Evolutionary conservation across 2,113 vertebrate species (phyloP).

Genomic region (Xenopus laevis): DNA sequence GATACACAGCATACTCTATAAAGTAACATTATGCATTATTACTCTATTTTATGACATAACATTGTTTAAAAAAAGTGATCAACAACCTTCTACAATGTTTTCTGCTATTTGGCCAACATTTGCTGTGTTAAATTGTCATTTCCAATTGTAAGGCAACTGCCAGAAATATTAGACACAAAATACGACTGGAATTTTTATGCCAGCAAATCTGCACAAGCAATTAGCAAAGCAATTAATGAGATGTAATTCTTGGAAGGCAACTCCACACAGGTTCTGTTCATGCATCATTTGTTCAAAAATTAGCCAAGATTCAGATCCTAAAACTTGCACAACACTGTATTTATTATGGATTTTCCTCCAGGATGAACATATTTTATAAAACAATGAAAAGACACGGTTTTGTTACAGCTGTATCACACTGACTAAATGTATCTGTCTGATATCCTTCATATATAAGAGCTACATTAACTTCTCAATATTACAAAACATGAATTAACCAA

Average conservation of each 20-base stretch:
- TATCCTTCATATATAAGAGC: too few species aligned
- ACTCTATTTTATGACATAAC: too few species aligned
- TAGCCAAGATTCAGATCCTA: constrained; percentile 8
- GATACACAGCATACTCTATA: too few species aligned
- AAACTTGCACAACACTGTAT: neutral
- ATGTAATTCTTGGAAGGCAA: constrained; percentile 45
- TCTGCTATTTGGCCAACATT: constrained; percentile 24
- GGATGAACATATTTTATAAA: neutral
- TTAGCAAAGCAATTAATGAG: constrained; percentile 57
- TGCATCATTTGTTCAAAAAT: constrained; percentile 46
- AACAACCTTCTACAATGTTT: constrained; percentile 44
- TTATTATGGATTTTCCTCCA: neutral
- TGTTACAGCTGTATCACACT: too few species aligned
- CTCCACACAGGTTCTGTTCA: constrained; percentile 43
- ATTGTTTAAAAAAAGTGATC: constrained; percentile 29
- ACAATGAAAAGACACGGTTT: too few species aligned
- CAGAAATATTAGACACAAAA: constrained; percentile 49
- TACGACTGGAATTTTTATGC: constrained; percentile 45
- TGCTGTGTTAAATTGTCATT: constrained; percentile 47
- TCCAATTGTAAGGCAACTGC: constrained; percentile 50
- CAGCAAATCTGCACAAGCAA: constrained; percentile 52
- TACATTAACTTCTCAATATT: too few species aligned
- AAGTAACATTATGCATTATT: too few species aligned
- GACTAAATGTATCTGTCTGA: too few species aligned
- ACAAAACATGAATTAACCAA: too few species aligned